Evolutionary conservation across 2,888 invertebrate species (phyloP).

Genomic region (Apoda limacodes): DNA sequence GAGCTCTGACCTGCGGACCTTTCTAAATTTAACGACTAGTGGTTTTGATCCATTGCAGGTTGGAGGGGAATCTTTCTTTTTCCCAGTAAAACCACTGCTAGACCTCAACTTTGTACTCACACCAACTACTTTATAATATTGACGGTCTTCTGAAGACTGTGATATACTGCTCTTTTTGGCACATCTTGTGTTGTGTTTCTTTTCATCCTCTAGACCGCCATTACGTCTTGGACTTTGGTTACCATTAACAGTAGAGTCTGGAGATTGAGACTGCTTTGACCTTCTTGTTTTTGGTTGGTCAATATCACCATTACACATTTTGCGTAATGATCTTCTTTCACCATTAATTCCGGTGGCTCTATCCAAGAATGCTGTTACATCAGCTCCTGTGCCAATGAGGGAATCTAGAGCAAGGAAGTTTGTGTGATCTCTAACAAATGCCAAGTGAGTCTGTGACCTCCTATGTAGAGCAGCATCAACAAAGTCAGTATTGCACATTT

Average conservation of each 20-base stretch:
- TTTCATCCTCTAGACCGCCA: constrained; percentile 40
- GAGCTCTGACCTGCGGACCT: constrained; percentile 79
- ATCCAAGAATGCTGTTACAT: constrained; percentile 77
- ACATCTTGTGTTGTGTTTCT: constrained; percentile 44
- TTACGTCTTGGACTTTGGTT: constrained; percentile 40
- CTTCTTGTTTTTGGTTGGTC: constrained; percentile 34
- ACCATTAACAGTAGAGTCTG: constrained; percentile 38
- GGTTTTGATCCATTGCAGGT: constrained; percentile 68
- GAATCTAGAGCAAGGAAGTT: constrained; percentile 82
- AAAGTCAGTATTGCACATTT: constrained; percentile 83
- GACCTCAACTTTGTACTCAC: constrained; percentile 76
- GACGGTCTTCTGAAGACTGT: constrained; percentile 37
- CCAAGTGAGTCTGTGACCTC: constrained; percentile 78
- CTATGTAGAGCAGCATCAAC: constrained; percentile 77
- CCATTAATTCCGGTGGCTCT: constrained; percentile 58
- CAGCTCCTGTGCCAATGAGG: constrained; percentile 74
- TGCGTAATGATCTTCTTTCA: constrained; percentile 46
- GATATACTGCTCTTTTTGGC: constrained; percentile 25
- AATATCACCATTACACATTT: constrained; percentile 48
- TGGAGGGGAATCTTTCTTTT: constrained; percentile 43
- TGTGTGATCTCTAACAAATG: constrained; percentile 78
- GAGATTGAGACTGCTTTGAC: constrained; percentile 38
- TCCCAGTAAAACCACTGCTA: constrained; percentile 53
- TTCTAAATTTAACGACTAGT: constrained; percentile 80
- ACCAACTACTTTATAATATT: constrained; percentile 80